These are phyloP conservation scores for Plagodis pulveraria DNA, from an alignment of 2,888 invertebrate species.

Conservation along the genomic window DNA sequence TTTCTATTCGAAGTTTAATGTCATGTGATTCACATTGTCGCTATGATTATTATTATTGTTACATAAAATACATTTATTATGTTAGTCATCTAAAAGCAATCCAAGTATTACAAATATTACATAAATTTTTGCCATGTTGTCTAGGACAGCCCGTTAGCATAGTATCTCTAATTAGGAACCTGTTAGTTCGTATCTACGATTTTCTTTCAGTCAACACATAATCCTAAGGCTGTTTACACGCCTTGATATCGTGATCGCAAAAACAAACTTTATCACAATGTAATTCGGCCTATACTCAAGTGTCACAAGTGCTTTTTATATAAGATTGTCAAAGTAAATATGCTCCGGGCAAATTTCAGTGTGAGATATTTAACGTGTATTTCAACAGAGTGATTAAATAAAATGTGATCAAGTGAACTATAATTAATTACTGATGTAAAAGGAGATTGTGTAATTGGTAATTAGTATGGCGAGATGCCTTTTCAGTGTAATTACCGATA, in stretches of 20 bases:
- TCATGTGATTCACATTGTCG: no score
- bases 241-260: conserved; percentile 15
- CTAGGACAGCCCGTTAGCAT: conserved; percentile 39
- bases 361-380: conserved; percentile 31
- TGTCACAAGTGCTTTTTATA: conserved; percentile 11
- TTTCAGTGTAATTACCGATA: conserved; percentile 15
- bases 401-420: conserved; percentile 32
- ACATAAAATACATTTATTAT: no score
- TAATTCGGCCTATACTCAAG: conserved; percentile 20
- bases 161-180: conserved; percentile 42
- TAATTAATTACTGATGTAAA: conserved; percentile 28
- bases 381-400: conserved; percentile 27
- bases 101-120: neutral
- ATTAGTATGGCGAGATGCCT: conserved; percentile 11
- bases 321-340: conserved; percentile 27
- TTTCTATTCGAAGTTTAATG: no score
- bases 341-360: conserved; percentile 25
- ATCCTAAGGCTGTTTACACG: conserved; percentile 36
- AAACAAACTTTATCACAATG: conserved; percentile 14
- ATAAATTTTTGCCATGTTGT: conserved; percentile 14
- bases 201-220: conserved; percentile 40
- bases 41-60: no score
- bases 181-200: conserved; percentile 31
- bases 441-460: conserved; percentile 22
- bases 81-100: neutral